Percentiles rank a stretch among this genome's conserved stretches.
Evolutionary conservation across 2,797 vertebrate genomes (phyloP).

Genomic region (Eulemur mongoz): DNA sequence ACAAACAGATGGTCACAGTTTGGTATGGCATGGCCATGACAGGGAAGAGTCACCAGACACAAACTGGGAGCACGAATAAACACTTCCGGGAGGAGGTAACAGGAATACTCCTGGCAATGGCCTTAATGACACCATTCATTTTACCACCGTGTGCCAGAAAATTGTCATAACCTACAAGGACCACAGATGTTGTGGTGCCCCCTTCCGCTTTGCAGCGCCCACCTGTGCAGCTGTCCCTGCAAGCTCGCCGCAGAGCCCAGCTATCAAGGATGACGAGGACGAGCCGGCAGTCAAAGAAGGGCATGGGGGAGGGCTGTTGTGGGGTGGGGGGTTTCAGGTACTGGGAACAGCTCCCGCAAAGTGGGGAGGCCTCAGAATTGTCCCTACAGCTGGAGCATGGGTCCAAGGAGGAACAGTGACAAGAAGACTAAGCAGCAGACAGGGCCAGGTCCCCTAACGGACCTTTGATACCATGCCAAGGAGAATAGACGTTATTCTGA

Average conservation of each 20-base stretch:
- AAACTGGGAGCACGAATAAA: not conserved
- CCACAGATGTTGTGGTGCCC: accelerated
- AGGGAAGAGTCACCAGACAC: not conserved
- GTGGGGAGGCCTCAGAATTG: not conserved
- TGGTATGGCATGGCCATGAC: not conserved
- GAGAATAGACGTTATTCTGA: not conserved
- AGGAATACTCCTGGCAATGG: no score
- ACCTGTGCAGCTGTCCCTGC: no score
- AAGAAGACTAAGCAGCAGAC: not conserved
- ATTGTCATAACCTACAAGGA: accelerated
- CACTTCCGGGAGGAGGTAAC: not conserved
- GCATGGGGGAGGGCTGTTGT: accelerated
- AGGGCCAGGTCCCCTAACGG: not conserved
- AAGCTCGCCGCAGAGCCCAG: not conserved
- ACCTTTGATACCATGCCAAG: no score
- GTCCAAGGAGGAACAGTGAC: not conserved
- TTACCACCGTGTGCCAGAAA: not conserved
- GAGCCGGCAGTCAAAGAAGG: not conserved
- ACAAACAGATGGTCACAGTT: not conserved
- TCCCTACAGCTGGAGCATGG: not conserved
- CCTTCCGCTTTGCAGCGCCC: not conserved
- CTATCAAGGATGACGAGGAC: not conserved
- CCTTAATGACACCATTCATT: no score
- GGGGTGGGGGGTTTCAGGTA: not conserved
- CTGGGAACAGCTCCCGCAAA: no score